phyloP scores from a whole-genome alignment of 2,888 invertebrate species.

The Cosmia trapezina region DNA sequence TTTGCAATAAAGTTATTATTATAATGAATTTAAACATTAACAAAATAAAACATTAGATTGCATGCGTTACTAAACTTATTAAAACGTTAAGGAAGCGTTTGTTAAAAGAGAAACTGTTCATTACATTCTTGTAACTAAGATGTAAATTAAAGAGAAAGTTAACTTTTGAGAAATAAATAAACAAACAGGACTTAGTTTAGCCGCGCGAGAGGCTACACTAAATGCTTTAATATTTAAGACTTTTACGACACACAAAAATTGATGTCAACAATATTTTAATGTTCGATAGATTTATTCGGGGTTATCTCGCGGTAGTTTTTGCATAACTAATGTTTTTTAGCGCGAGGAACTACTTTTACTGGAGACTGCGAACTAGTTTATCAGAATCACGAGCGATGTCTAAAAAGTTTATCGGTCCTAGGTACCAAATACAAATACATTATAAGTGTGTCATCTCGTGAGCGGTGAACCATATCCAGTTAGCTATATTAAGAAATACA shows the following conservation, averaged over 20 bases:
- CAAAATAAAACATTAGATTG: constrained; percentile 17
- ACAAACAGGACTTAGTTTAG: constrained; percentile 32
- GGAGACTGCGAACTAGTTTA: constrained; percentile 42
- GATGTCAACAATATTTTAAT: constrained; percentile 38
- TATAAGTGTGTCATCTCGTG: constrained; percentile 30
- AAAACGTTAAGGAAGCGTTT: constrained; percentile 19
- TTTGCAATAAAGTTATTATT: constrained; percentile 41
- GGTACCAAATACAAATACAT: not conserved
- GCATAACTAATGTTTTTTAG: constrained; percentile 17
- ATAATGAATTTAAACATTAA: constrained; percentile 39
- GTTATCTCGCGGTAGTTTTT: constrained; percentile 27
- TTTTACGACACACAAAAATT: constrained; percentile 14
- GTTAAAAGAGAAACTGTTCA: constrained; percentile 37
- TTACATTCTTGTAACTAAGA: constrained; percentile 38
- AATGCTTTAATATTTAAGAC: constrained; percentile 15
- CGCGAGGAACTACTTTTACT: constrained; percentile 50
- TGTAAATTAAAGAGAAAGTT: constrained; percentile 60
- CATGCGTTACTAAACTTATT: constrained; percentile 21
- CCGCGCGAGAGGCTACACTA: constrained; percentile 10
- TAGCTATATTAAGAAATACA: not conserved
- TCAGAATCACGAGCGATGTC: constrained; percentile 27
- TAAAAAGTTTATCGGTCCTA: constrained; percentile 22
- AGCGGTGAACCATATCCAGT: constrained; percentile 14
- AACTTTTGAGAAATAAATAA: constrained; percentile 49
- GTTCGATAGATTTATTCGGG: constrained; percentile 11